Percentiles rank a stretch among this genome's conserved stretches.
Evolutionary conservation across 2,888 invertebrate species (phyloP).

Genomic region (Sabatieria punctata): DNA sequence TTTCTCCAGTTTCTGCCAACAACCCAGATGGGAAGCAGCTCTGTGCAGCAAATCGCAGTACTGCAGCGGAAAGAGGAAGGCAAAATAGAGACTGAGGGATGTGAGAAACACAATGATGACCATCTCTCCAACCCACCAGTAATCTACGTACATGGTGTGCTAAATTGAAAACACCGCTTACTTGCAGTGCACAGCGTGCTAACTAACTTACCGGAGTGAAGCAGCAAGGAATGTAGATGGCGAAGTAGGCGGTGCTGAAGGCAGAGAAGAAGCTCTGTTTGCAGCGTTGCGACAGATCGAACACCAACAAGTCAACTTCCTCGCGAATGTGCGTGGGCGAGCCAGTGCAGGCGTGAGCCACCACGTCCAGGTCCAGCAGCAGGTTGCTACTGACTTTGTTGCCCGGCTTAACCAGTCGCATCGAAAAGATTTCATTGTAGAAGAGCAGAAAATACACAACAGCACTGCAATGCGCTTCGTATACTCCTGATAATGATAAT

Average conservation of each 20-base stretch:
- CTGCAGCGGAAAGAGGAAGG: slow-evolving; percentile 49
- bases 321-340: slow-evolving; percentile 43
- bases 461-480: slow-evolving; percentile 23
- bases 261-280: slow-evolving; percentile 73
- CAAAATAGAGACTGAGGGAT: slow-evolving; percentile 57
- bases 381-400: slow-evolving; percentile 1
- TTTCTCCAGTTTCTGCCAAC: too few species aligned
- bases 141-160: slow-evolving; percentile 53
- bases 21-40: slow-evolving; percentile 55
- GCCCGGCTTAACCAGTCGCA: neutral
- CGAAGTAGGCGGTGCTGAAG: slow-evolving; percentile 65
- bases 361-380: slow-evolving; percentile 15
- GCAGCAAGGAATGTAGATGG: slow-evolving; percentile 69
- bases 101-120: slow-evolving; percentile 65
- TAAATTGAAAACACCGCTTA: slow-evolving; percentile 23
- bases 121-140: slow-evolving; percentile 64
- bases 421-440: slow-evolving; percentile 12
- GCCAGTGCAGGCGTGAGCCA: slow-evolving; percentile 33
- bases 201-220: slow-evolving; percentile 68
- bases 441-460: slow-evolving; percentile 27
- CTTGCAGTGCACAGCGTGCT: too few species aligned
- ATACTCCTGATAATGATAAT: neutral
- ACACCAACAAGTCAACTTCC: slow-evolving; percentile 64
- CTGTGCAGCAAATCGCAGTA: slow-evolving; percentile 70
- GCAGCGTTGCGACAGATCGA: slow-evolving; percentile 71